phyloP scores from a whole-genome alignment of 2,113 vertebrate species.

The Isichthys henryi region DNA sequence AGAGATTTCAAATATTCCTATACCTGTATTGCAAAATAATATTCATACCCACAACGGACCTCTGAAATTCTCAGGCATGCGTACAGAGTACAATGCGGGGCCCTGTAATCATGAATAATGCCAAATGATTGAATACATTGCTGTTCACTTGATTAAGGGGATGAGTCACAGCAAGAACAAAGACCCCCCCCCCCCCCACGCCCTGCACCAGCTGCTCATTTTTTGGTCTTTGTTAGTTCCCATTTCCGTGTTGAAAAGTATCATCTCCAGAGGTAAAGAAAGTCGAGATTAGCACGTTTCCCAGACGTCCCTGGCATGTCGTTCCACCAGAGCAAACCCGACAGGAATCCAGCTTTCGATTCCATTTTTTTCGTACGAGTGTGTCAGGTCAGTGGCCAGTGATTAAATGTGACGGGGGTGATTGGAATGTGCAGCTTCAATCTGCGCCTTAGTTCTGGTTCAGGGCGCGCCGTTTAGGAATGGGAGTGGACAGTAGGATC shows the following conservation, averaged over 20 bases:
- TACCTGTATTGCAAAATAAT: not conserved
- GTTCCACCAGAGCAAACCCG: not conserved
- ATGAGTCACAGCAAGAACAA: not conserved
- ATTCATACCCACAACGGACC: not conserved
- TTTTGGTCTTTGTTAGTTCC: not conserved
- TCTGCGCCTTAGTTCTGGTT: slow-evolving; percentile 32
- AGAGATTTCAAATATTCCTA: not conserved
- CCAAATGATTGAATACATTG: not conserved
- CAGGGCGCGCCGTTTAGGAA: slow-evolving; percentile 23
- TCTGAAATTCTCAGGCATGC: not conserved
- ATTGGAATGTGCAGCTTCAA: slow-evolving; percentile 34
- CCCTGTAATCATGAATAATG: not conserved
- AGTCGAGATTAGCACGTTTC: not conserved
- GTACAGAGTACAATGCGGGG: not conserved
- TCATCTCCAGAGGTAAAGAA: not conserved
- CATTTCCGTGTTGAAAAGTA: not conserved
- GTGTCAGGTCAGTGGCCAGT: slow-evolving; percentile 19
- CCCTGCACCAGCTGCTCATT: not conserved
- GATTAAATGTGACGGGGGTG: slow-evolving; percentile 34
- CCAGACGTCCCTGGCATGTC: not conserved
- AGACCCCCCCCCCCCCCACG: no score
- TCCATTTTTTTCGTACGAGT: slow-evolving; percentile 13
- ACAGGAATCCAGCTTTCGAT: not conserved
- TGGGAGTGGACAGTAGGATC: slow-evolving; percentile 2
- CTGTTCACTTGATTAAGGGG: not conserved